These are phyloP conservation scores for Argya squamiceps DNA, from an alignment of 2,797 vertebrate species.

Conservation along the genomic window DNA sequence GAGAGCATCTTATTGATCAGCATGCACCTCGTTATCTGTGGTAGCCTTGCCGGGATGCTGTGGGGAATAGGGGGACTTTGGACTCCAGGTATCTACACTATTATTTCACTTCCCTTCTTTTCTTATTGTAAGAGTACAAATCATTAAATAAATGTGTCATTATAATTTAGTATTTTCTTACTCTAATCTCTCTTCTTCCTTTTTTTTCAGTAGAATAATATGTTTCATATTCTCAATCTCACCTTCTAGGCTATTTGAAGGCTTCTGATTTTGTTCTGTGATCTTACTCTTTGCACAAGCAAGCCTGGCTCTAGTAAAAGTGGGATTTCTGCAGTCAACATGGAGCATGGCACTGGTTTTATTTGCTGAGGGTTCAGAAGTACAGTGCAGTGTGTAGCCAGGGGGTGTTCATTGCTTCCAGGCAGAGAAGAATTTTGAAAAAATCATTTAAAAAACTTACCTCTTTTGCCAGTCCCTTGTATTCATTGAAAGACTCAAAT, in stretches of 20 bases:
- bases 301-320: background rate
- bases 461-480: background rate
- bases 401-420: background rate
- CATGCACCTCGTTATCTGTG: background rate
- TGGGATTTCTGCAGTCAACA: background rate
- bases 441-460: rapidly evolving
- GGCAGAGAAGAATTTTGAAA: background rate
- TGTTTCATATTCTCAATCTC: background rate
- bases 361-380: background rate
- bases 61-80: background rate
- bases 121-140: background rate
- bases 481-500: background rate
- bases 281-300: background rate
- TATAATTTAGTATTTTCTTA: background rate
- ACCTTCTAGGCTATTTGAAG: background rate
- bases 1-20: conserved; percentile 44
- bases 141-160: background rate
- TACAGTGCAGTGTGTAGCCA: background rate
- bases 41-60: background rate
- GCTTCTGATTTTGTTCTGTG: background rate
- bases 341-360: background rate
- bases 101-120: background rate
- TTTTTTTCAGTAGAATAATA: background rate
- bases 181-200: background rate
- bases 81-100: background rate